Conservation (phyloP, 2,888 invertebrate genomes). For the Lithodes maja region DNA sequence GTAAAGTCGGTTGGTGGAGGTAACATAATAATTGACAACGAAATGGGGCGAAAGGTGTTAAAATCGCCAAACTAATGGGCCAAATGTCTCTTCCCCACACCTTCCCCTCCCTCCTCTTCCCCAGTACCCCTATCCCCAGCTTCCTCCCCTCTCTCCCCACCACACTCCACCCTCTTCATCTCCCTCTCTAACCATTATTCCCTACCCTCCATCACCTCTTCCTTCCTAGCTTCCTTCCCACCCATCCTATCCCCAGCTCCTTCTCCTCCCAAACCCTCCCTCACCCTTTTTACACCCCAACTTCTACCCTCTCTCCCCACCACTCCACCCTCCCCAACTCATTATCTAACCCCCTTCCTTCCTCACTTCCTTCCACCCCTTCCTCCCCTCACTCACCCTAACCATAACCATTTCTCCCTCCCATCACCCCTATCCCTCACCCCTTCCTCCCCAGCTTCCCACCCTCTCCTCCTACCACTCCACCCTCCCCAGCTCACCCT, state of each 20-base stretch:
- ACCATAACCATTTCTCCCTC: not conserved
- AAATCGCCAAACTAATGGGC: too few species aligned
- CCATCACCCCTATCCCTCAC: not conserved
- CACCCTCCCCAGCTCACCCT: not conserved
- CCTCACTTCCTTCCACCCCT: not conserved
- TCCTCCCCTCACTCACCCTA: not conserved
- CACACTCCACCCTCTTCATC: not conserved
- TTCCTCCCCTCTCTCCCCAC: not conserved
- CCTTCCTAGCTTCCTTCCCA: not conserved
- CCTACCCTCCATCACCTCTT: not conserved
- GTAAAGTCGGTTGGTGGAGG: too few species aligned
- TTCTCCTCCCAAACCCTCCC: not conserved
- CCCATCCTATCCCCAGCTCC: not conserved
- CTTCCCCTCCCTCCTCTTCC: slow-evolving; percentile 1
- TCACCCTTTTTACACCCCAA: not conserved
- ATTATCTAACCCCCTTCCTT: not conserved
- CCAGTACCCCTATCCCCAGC: not conserved
- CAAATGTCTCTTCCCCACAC: not conserved
- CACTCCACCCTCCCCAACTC: not conserved
- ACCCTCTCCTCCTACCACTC: not conserved
- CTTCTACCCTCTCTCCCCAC: slow-evolving; percentile 10
- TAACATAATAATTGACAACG: too few species aligned
- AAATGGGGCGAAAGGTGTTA: too few species aligned
- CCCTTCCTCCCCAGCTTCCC: not conserved
- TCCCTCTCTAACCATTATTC: not conserved